These are phyloP conservation scores for Clarias pachynema DNA, from an alignment of 2,797 vertebrate species.

Conservation along the genomic window DNA sequence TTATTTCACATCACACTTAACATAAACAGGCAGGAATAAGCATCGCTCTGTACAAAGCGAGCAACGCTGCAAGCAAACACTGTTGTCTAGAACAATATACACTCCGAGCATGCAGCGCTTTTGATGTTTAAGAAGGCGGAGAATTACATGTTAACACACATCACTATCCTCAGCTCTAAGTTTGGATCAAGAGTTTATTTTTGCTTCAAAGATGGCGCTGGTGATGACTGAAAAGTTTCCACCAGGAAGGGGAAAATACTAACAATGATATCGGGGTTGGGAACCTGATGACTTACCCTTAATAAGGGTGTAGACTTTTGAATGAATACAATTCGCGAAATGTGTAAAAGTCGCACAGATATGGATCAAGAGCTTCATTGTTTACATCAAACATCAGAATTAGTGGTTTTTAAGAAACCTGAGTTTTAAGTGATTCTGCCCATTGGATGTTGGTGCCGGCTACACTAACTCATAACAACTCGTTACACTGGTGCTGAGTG, in stretches of 20 bases:
- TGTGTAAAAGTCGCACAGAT: neutral
- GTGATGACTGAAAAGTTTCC: neutral
- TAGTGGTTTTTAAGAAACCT: too few species aligned
- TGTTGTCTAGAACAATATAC: constrained; percentile 38
- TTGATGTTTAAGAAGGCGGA: constrained; percentile 9
- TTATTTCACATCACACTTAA: constrained; percentile 23
- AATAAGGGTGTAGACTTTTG: neutral
- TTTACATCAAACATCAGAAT: neutral
- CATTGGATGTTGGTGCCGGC: neutral
- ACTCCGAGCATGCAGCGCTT: neutral
- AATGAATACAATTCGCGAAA: neutral
- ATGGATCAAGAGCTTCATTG: neutral
- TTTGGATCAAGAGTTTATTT: neutral
- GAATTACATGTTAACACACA: neutral
- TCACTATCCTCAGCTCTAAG: neutral
- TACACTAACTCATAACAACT: neutral
- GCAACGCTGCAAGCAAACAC: constrained; percentile 19
- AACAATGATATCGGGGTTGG: too few species aligned
- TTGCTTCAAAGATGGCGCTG: neutral
- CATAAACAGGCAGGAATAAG: constrained; percentile 19
- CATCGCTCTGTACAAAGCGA: neutral
- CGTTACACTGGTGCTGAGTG: neutral
- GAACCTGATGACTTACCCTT: too few species aligned
- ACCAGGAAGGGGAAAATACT: neutral
- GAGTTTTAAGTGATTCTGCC: neutral